Conservation (phyloP, 2,113 vertebrate genomes). For the Phalacrocorax brasilianus region DNA sequence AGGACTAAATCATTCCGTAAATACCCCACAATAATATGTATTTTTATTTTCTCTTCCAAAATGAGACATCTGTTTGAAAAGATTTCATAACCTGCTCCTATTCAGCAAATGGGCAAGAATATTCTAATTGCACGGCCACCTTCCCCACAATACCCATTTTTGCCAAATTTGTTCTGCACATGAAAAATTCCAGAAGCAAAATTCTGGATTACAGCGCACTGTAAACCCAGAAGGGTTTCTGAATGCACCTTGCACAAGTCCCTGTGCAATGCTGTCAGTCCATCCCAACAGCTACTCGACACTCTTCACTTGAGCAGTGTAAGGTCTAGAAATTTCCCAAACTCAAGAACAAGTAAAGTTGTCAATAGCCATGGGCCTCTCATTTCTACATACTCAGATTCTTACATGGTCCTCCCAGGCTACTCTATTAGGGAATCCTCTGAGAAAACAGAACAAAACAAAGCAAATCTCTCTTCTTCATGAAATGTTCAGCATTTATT, state of each 20-base stretch:
- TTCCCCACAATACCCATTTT: background rate
- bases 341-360: background rate
- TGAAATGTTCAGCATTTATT: background rate
- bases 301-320: background rate
- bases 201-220: background rate
- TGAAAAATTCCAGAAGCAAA: background rate
- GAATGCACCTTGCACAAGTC: background rate
- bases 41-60: background rate
- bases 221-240: background rate
- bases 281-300: background rate
- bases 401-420: background rate
- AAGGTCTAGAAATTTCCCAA: background rate
- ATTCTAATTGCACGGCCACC: background rate
- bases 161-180: background rate
- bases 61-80: fast-evolving
- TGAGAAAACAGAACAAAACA: background rate
- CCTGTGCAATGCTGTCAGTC: background rate
- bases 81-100: background rate
- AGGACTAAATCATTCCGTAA: background rate
- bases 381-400: background rate
- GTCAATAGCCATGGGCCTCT: background rate
- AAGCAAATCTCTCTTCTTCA: background rate
- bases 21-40: background rate
- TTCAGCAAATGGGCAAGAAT: background rate
- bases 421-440: background rate